Conservation (phyloP, 2,797 vertebrate genomes). For the Anisognathus igniventris region DNA sequence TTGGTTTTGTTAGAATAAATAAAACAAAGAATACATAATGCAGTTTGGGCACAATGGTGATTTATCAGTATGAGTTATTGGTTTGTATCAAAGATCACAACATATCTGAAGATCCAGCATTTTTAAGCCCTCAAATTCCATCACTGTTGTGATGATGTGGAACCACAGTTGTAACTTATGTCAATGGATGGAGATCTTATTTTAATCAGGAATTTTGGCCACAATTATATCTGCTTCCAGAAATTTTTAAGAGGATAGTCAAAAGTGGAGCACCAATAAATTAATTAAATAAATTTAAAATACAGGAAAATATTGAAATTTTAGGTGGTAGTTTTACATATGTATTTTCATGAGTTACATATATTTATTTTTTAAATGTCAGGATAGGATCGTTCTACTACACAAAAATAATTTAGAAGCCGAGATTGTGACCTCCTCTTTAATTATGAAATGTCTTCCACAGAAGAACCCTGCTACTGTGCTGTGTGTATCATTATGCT, state of each 20-base stretch:
- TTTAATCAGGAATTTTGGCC: background rate
- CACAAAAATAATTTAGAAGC: background rate
- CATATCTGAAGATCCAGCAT: background rate
- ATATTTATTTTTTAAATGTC: background rate
- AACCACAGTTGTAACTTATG: background rate
- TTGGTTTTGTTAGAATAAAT: background rate
- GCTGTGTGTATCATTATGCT: background rate
- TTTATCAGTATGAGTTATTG: background rate
- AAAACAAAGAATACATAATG: background rate
- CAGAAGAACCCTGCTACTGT: background rate
- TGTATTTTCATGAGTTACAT: fast-evolving
- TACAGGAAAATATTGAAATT: background rate
- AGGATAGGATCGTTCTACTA: background rate
- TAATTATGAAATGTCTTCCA: background rate
- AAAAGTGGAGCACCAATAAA: background rate
- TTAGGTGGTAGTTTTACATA: background rate
- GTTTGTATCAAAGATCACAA: background rate
- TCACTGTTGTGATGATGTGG: background rate
- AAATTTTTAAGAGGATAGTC: background rate
- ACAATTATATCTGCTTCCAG: background rate
- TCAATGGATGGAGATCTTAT: background rate
- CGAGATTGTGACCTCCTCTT: background rate
- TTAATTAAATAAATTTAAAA: background rate
- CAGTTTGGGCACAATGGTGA: background rate
- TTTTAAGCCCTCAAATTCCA: background rate